phyloP scores from a whole-genome alignment of 2,888 invertebrate species.

The Linnaemya tessellans region DNA sequence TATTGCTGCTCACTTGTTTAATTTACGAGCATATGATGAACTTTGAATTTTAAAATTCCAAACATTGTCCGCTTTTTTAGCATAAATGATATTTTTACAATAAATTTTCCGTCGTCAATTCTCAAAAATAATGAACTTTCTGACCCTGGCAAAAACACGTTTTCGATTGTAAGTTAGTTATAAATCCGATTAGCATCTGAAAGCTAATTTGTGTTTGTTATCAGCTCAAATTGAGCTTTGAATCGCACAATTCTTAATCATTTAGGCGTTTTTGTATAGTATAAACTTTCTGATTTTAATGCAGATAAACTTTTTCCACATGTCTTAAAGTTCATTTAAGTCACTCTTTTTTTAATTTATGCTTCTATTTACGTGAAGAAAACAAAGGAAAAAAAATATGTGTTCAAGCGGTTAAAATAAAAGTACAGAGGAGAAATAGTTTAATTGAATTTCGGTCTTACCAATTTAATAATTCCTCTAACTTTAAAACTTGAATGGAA shows the following conservation, averaged over 20 bases:
- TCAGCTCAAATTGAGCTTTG: background rate
- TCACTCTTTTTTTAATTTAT: background rate
- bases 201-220: background rate
- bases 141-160: too few species aligned
- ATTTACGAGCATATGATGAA: too few species aligned
- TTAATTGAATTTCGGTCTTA: background rate
- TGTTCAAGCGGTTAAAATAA: background rate
- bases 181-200: background rate
- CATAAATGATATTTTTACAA: too few species aligned
- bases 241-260: slow-evolving; percentile 2
- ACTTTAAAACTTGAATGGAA: background rate
- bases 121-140: too few species aligned
- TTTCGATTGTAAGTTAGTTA: background rate
- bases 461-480: background rate
- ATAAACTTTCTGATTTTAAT: background rate
- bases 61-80: too few species aligned
- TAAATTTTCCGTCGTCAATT: too few species aligned
- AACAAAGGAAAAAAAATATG: background rate
- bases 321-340: background rate
- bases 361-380: too few species aligned
- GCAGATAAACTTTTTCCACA: background rate
- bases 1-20: too few species aligned
- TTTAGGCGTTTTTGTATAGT: background rate
- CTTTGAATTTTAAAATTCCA: too few species aligned
- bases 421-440: background rate